phyloP scores from a whole-genome alignment of 2,113 vertebrate genomes.

The Kryptolebias marmoratus region DNA sequence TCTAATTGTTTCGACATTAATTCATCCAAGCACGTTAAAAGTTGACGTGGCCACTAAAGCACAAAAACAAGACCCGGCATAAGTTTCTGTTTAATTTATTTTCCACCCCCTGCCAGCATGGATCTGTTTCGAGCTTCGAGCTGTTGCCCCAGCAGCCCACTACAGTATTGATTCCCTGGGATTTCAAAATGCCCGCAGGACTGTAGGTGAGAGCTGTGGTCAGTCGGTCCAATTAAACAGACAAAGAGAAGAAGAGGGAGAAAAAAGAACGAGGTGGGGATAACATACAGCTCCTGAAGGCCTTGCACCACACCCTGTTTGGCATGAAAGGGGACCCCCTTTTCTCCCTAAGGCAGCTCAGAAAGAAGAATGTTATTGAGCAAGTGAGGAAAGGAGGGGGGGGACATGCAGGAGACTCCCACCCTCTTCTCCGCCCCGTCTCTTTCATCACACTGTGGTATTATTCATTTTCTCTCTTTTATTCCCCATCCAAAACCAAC shows the following conservation, averaged over 20 bases:
- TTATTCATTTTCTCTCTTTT: slow-evolving; percentile 44
- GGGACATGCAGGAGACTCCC: slow-evolving; percentile 43
- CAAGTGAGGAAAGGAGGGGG: slow-evolving; percentile 14
- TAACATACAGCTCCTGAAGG: slow-evolving; percentile 55
- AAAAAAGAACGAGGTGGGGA: slow-evolving; percentile 37
- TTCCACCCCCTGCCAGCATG: slow-evolving; percentile 1
- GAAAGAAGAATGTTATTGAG: slow-evolving; percentile 71
- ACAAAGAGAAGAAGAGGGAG: slow-evolving; percentile 52
- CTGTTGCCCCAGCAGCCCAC: neutral
- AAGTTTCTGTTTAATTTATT: slow-evolving; percentile 24
- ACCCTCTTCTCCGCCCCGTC: slow-evolving; percentile 38
- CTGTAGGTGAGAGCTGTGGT: slow-evolving; percentile 60
- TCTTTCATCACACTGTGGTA: slow-evolving; percentile 66
- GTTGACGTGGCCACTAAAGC: slow-evolving; percentile 7
- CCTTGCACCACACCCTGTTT: slow-evolving; percentile 65
- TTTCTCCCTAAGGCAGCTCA: slow-evolving; percentile 61
- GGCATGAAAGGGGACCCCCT: slow-evolving; percentile 72
- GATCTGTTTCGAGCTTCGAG: slow-evolving; percentile 3
- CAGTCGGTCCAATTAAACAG: slow-evolving; percentile 65
- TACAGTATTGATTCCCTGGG: slow-evolving; percentile 62
- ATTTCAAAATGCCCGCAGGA: slow-evolving; percentile 47
- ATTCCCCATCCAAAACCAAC: slow-evolving; percentile 60
- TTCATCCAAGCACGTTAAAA: slow-evolving; percentile 30
- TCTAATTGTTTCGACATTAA: slow-evolving; percentile 61
- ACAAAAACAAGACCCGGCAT: neutral